Evolutionary conservation across 2,113 vertebrate species (phyloP).

Genomic region (Trichechus manatus): DNA sequence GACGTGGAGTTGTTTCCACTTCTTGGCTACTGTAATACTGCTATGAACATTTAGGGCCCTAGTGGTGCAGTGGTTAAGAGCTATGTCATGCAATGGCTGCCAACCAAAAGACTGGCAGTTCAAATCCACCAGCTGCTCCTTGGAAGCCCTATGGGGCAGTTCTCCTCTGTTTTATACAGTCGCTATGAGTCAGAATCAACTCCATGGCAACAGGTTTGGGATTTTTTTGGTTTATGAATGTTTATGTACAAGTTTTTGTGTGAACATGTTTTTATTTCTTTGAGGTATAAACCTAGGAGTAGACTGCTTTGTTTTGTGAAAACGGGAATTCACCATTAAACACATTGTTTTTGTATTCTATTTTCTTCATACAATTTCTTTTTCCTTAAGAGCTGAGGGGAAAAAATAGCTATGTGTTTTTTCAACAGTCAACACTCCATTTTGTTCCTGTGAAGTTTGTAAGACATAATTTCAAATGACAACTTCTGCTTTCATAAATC

Average conservation of each 20-base stretch:
- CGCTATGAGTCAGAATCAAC: too few species aligned
- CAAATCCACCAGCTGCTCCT: too few species aligned
- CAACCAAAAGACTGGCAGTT: too few species aligned
- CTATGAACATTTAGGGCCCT: not conserved
- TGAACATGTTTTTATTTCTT: conserved; percentile 1
- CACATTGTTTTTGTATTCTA: not conserved
- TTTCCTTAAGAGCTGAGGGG: not conserved
- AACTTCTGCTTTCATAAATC: conserved; percentile 55
- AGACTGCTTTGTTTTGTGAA: not conserved
- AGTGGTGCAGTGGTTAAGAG: too few species aligned
- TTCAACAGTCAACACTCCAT: not conserved
- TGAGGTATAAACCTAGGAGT: not conserved
- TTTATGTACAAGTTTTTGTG: not conserved
- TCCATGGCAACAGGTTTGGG: too few species aligned
- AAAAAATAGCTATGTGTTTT: not conserved
- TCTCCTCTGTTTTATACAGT: too few species aligned
- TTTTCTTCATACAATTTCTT: conserved; percentile 34
- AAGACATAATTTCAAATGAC: conserved; percentile 14
- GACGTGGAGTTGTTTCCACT: not conserved
- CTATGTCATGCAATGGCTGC: too few species aligned
- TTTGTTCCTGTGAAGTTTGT: conserved; percentile 30
- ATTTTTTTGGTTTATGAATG: not conserved
- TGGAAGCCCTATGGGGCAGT: too few species aligned
- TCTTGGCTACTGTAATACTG: not conserved
- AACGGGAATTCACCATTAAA: not conserved